phyloP scores from a whole-genome alignment of 2,888 invertebrate species.

The Aricia artaxerxes region DNA sequence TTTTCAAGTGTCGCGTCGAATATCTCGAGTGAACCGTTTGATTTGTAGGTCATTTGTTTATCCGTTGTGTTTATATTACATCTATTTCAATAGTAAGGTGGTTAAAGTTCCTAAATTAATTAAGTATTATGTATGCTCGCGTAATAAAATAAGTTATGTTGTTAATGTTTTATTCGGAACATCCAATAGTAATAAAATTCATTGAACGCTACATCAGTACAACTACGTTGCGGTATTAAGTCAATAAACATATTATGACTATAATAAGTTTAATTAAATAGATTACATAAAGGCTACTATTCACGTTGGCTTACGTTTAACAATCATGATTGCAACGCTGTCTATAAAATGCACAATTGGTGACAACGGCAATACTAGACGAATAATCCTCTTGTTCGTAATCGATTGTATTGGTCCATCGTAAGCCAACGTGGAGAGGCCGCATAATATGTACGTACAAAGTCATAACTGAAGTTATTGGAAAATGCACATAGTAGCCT shows the following conservation, averaged over 20 bases:
- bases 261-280: constrained; percentile 31
- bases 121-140: not conserved
- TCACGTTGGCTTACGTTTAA: not conserved
- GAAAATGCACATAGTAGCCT: not conserved
- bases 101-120: no score
- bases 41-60: no score
- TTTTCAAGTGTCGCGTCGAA: not conserved
- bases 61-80: no score
- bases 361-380: not conserved
- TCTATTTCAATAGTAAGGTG: no score
- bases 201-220: constrained; percentile 47
- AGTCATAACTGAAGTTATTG: constrained; percentile 8
- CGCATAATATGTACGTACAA: not conserved
- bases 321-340: not conserved
- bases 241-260: constrained; percentile 30
- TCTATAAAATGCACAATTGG: no score
- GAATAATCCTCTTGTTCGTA: not conserved
- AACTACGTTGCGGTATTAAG: constrained; percentile 41
- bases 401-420: not conserved
- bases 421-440: not conserved
- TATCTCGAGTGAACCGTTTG: no score
- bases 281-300: not conserved
- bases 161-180: constrained; percentile 50
- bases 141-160: not conserved
- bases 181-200: constrained; percentile 48